Conservation (phyloP, 2,797 vertebrate genomes). For the Pygocentrus nattereri region DNA sequence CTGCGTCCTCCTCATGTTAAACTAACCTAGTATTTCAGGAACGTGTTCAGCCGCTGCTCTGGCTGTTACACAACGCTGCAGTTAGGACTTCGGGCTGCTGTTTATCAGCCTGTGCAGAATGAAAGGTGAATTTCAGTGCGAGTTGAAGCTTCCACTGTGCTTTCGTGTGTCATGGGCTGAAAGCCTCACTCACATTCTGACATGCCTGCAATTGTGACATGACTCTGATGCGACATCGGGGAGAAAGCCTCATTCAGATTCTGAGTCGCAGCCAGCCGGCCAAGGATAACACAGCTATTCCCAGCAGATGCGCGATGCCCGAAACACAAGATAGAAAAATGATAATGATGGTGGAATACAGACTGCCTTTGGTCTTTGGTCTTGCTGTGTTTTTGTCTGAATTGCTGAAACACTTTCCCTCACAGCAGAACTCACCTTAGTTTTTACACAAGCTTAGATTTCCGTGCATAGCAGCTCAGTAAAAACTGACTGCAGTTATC, state of each 20-base stretch:
- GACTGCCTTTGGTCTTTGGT: background rate
- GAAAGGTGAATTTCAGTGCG: background rate
- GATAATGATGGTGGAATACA: background rate
- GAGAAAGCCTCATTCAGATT: constrained; percentile 9
- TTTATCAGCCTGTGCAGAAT: background rate
- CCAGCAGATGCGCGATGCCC: background rate
- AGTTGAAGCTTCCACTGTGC: background rate
- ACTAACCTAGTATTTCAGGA: background rate
- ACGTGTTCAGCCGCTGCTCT: background rate
- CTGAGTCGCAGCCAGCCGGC: constrained; percentile 2
- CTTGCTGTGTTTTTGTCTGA: background rate
- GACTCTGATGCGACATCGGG: background rate
- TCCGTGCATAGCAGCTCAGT: no score
- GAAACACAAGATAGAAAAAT: constrained; percentile 8
- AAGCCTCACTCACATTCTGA: background rate
- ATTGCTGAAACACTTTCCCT: background rate
- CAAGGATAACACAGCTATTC: background rate
- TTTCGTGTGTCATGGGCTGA: constrained; percentile 5
- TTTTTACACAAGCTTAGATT: background rate
- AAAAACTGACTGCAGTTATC: no score
- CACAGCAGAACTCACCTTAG: background rate
- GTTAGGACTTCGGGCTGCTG: background rate
- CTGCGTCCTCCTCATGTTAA: no score
- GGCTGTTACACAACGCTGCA: no score
- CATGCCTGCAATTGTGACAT: background rate